A percentile compares a stretch with the other conserved stretches of the same genome.
phyloP scores from a whole-genome alignment of 2,113 vertebrate species.

The Bufo gargarizans region DNA sequence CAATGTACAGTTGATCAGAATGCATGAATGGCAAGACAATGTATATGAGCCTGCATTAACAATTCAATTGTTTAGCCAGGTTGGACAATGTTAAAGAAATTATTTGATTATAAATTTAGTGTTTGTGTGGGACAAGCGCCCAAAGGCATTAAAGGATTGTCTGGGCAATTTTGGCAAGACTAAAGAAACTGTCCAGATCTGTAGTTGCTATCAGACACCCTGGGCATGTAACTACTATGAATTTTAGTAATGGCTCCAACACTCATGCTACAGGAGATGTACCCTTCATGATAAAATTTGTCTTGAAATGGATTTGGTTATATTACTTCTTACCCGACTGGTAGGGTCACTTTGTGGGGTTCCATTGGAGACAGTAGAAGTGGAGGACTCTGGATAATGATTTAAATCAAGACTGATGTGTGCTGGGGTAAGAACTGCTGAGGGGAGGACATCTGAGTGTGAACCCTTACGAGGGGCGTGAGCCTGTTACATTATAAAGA shows the following conservation, averaged over 20 bases:
- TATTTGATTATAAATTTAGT: background rate
- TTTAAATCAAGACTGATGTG: conserved; percentile 74
- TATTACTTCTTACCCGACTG: conserved; percentile 38
- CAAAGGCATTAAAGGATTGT: background rate
- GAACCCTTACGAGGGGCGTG: conserved; percentile 66
- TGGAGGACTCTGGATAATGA: conserved; percentile 65
- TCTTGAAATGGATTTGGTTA: background rate
- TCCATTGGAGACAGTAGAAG: conserved; percentile 72
- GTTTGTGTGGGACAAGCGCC: background rate
- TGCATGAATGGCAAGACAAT: background rate
- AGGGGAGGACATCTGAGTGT: conserved; percentile 63
- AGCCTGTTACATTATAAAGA: conserved; percentile 17
- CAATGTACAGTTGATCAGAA: no score
- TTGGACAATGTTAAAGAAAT: background rate
- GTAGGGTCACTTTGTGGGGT: conserved; percentile 63
- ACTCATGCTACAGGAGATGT: background rate
- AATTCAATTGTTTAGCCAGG: background rate
- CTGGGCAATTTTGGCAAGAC: background rate
- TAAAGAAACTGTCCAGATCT: background rate
- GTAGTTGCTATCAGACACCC: background rate
- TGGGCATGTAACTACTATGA: background rate
- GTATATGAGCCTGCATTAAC: background rate
- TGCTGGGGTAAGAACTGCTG: conserved; percentile 70
- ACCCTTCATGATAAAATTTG: background rate
- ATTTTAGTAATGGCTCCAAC: background rate